Percentiles rank a stretch among this genome's conserved stretches.
Evolutionary conservation across 2,888 invertebrate species (phyloP).

Genomic region (Copidosoma aretas): DNA sequence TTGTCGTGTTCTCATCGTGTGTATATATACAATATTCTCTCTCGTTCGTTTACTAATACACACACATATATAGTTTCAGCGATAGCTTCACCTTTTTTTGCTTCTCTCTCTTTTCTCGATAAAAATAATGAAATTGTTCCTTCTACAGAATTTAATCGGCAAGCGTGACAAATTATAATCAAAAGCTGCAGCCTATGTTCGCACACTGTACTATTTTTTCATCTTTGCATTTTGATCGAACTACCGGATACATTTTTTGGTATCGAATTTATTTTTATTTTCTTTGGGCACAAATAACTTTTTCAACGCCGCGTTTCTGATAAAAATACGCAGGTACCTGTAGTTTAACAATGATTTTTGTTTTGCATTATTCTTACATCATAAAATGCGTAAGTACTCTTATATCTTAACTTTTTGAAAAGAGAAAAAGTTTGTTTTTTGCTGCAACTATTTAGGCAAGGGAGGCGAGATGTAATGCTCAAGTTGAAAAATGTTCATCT

Average conservation of each 20-base stretch:
- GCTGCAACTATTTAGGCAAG: slow-evolving; percentile 9
- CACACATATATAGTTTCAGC: too few species aligned
- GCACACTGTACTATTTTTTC: too few species aligned
- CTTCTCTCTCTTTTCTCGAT: neutral
- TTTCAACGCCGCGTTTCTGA: slow-evolving; percentile 17
- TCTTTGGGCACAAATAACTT: slow-evolving; percentile 1
- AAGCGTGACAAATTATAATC: too few species aligned
- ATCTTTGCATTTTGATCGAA: too few species aligned
- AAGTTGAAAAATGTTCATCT: slow-evolving; percentile 27
- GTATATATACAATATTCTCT: neutral
- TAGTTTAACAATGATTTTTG: slow-evolving; percentile 18
- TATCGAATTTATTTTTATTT: too few species aligned
- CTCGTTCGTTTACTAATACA: neutral
- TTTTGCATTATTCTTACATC: slow-evolving; percentile 11
- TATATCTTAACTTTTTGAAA: slow-evolving; percentile 25
- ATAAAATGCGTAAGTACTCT: slow-evolving; percentile 2
- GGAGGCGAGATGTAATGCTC: slow-evolving; percentile 31
- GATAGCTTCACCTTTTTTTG: too few species aligned
- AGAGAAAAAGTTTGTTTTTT: neutral
- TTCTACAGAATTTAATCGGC: neutral
- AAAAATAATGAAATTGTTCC: neutral
- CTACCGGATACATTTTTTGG: too few species aligned
- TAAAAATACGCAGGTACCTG: slow-evolving; percentile 37
- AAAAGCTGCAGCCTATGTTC: too few species aligned
- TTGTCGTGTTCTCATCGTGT: slow-evolving; percentile 34